Evolutionary conservation across 2,888 invertebrate species (phyloP), one percentile per base, ranked within the genome.

Genomic region (Macrostomum cliftonense): DNA sequence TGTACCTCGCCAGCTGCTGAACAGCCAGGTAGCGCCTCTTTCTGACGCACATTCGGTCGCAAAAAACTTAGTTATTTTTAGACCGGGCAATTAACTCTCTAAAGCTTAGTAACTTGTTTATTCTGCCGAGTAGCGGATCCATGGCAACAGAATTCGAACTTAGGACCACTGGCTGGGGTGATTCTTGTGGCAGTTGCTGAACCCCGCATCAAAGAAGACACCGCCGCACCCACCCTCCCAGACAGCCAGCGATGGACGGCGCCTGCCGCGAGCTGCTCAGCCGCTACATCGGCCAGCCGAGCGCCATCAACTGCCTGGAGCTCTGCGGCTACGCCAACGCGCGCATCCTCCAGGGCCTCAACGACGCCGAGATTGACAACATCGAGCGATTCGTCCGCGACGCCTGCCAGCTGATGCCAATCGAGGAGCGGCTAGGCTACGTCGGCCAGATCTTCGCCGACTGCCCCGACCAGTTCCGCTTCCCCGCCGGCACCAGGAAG

Each of bases 261-360:
- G 19, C 16, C 20, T 47, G 47, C 20, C 19, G 44, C 9, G 45
- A 21, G 13, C 20, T 37, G 17, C 50, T 49, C 16, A n/a, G 17
- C 19, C 19, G 37, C 19, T 49, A 50, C 19, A 39, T 36, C 20
- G 46, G 48, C 17, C 49, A 19, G 16, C 38, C 46, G 7, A 16
- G 19, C 14, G 49, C 49, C 17, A 49, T 49, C 11, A n/a, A 16
- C 19, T 49, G 49, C 39, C 37, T 49, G n/a, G 49, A 49, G 19
- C 48, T 49, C 17, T 37, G 46, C 12, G 49, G 49, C 14, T 49
- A 50, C 49, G 49, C 47, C 13, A 50, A 44, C 14, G 20, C 38
- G 12, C 16, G 17, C 19, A 36, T 49, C 12, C 14, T 49, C 19
- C 14, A 20, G 17, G 36, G 49, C 49, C 47, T 49, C 13, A 28